Evolutionary conservation across 2,797 vertebrate genomes (phyloP), one percentile per base, ranked within the genome.

Genomic region (Masticophis lateralis): DNA sequence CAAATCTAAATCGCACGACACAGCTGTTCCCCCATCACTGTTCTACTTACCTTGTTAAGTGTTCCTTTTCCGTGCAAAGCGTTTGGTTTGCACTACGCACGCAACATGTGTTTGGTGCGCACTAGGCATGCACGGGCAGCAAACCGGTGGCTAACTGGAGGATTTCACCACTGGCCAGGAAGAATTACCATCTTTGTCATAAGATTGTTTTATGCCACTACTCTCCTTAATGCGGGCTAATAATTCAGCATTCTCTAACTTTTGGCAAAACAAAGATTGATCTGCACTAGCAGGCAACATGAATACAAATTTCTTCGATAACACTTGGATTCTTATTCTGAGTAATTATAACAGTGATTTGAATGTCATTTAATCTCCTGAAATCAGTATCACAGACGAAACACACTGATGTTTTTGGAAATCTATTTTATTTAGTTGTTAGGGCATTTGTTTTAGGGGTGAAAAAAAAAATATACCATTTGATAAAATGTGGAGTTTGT

Each of bases 341-440:
- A 94, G 90, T 90, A 95, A 93, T 93, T 93, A 95, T 95, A 90
- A 94, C 93, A 92, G 92, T 92, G 89, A 93, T 66, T 94, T 96
- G 95, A 96, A 97, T 97, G 96, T 97, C 86, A 92, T 96, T 96
- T 95, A 95, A 94, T 95, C 91, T 96, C 91, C 90, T 96, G 94
- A 95, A 96, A 96, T 94, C 93, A 94, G 92, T 95, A 95, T 95
- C 92, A 92, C 66, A 90, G 92, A 93, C 87, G 93, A 93, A 96
- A 95, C 92, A 93, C 83, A 66, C 94, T 96, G 94, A 96, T 95
- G 93, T 96, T 95, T 4, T 95, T 94, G 95, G 95, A 95, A 93
- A 63, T 91, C 86, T 91, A n/a, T 94, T 97, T 79, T 89, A 79
- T 83, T 95, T 95, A 96, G 94, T 95, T 96, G 86, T 87, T 96